Evolutionary conservation across 2,113 vertebrate species (phyloP).

Genomic region (Lampris incognitus): DNA sequence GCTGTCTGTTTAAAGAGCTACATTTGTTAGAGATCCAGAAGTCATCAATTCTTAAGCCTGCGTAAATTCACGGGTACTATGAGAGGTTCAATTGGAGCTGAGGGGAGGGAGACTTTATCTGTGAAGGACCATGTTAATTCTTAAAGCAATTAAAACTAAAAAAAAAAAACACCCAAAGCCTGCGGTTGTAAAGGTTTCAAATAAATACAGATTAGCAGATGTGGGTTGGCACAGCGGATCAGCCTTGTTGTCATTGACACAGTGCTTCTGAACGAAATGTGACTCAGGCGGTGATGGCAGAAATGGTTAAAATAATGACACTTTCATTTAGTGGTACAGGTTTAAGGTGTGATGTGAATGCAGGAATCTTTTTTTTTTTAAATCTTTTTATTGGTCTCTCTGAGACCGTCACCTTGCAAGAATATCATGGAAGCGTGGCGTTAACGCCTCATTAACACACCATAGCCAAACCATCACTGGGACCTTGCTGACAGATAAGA

Average conservation of each 20-base stretch:
- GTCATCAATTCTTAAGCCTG: no score
- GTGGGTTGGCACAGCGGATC: no score
- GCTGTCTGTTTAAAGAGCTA: no score
- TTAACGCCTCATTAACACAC: background rate
- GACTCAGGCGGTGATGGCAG: background rate
- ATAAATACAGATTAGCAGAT: no score
- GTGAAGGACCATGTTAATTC: background rate
- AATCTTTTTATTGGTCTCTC: slow-evolving; percentile 11
- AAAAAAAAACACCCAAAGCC: background rate
- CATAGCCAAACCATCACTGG: background rate
- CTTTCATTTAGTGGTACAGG: background rate
- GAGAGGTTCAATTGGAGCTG: no score
- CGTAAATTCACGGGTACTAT: no score
- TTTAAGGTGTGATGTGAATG: background rate
- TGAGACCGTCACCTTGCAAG: slow-evolving; percentile 32
- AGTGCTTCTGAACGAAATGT: background rate
- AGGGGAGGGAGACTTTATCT: no score
- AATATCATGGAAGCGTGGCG: slow-evolving; percentile 23
- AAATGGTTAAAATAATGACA: background rate
- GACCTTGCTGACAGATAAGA: slow-evolving; percentile 1
- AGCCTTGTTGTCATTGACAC: no score
- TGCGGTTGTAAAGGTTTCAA: no score
- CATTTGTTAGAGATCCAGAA: no score
- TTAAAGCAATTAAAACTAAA: background rate
- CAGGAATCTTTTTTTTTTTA: background rate